Evolutionary conservation across 2,113 vertebrate genomes (phyloP).

Genomic region (Crotalus tigris): DNA sequence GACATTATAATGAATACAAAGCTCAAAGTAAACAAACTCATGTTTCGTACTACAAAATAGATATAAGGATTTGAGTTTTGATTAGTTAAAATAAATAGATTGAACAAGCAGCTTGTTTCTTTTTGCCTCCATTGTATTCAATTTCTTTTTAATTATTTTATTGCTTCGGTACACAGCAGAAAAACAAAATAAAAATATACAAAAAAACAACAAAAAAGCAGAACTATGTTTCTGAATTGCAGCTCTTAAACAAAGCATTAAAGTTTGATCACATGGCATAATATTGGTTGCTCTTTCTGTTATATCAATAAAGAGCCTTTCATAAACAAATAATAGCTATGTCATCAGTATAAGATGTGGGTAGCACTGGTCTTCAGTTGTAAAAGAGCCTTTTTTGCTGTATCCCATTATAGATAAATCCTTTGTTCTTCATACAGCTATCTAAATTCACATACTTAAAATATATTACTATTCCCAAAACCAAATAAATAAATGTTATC

Average conservation of each 20-base stretch:
- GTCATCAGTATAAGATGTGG: not conserved
- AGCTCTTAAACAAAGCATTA: not conserved
- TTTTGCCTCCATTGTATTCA: not conserved
- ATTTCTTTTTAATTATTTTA: constrained; percentile 1
- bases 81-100: constrained; percentile 28
- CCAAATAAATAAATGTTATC: not conserved
- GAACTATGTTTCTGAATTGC: not conserved
- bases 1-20: not conserved
- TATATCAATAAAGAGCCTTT: not conserved
- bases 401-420: not conserved
- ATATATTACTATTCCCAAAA: not conserved
- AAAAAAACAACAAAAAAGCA: not conserved
- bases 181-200: not conserved
- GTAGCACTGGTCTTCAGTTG: not conserved
- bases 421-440: not conserved
- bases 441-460: not conserved
- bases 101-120: not conserved
- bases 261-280: not conserved
- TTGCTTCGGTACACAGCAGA: not conserved
- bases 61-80: not conserved
- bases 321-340: not conserved
- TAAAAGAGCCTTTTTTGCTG: not conserved
- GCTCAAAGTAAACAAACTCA: constrained; percentile 33
- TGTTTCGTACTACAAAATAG: not conserved
- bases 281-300: not conserved